Base-by-base conservation (phyloP, 2,888 invertebrate species). In the Liposcelis brunnea region DNA sequence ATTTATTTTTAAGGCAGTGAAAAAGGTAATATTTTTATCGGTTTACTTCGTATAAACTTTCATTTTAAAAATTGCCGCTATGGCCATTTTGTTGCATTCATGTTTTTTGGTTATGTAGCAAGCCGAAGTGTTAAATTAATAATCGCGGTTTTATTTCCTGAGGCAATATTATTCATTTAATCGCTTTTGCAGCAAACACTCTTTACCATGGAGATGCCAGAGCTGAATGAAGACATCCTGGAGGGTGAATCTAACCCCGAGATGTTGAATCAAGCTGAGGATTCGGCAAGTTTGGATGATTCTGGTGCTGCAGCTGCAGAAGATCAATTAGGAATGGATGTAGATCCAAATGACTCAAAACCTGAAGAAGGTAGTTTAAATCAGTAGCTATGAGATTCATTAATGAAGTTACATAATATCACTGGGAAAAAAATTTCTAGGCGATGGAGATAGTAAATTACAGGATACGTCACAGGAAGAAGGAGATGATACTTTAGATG, bases 171-270 rank as follows among this genome's bases (percentile, higher is more conserved):
- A n/a, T n/a, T n/a, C n/a, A n/a, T n/a, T n/a, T n/a, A n/a, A n/a
- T n/a, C n/a, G n/a, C n/a, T n/a, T n/a, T n/a, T n/a, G n/a, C n/a
- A n/a, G n/a, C n/a, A n/a, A n/a, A n/a, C n/a, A n/a, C n/a, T n/a
- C n/a, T n/a, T 7, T 35, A 40, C 6, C 4, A 40, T 40, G 40
- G 40, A 40, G 40, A 40, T 40, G 40, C 40, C 40, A n/a, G 40
- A 40, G 19, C 11, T 40, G 12, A 40, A 40, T 19, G 40, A 40
- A 40, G 40, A 40, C 21, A 19, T 40, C n/a, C 16, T 40, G 7
- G 40, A 40, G 19, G 16, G 19, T 6, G 40, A 19, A 16, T 14
- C 35, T 8, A 21, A 40, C 10, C 19, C 21, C 10, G 12, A 16
- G 10, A 8, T n/a, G 16, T 16, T 15, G 35, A 35, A 15, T 35